Base-by-base conservation (phyloP, 2,113 vertebrate genomes). In the Anthoscopus minutus region DNA sequence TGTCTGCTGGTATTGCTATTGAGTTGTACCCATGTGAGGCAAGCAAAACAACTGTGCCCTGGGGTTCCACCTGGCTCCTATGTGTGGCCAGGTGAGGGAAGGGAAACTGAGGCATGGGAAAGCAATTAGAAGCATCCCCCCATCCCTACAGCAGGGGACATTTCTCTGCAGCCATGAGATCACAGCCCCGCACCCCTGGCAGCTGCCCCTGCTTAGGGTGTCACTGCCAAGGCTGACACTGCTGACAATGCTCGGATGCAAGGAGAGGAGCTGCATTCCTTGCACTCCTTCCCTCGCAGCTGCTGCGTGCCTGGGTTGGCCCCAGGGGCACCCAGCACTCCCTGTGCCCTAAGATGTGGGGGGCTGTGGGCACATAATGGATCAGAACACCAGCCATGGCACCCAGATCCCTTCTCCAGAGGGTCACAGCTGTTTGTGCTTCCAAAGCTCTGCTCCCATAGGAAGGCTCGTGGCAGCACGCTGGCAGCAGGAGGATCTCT, bases 1-100 rank as follows among this genome's bases (percentile, higher is more conserved):
- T 44, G 48, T 18, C 53, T 72, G 33, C 56, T 45, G 81, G 19
- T 50, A 53, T 11, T 22, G 57, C 57, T 27, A 4, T 20, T 1
- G 0, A 20, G 5, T 2, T 24, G 40, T 8, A 25, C 35, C 71
- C 40, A 9, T 33, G 7, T 1, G 0, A 40, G 45, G 66, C 13
- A 12, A 21, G 15, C 20, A 42, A 20, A 89, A 64, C 35, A 14
- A 33, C 40, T 54, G 23, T 42, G 8, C 13, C 54, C 76, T 27
- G 38, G 7, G 5, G 30, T 50, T 47, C 76, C 42, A 18, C 66
- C 44, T 44, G 15, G 38, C 54, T 88, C 31, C 58, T 42, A 18
- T 35, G n/a, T 35, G 47, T 18, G 18, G 11, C 24, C 37, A 35
- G 62, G 18, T 3, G 12, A 80, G n/a, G 40, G 50, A 28, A 69